Evolutionary conservation across 2,113 vertebrate species (phyloP).

Genomic region (Cettia cetti): DNA sequence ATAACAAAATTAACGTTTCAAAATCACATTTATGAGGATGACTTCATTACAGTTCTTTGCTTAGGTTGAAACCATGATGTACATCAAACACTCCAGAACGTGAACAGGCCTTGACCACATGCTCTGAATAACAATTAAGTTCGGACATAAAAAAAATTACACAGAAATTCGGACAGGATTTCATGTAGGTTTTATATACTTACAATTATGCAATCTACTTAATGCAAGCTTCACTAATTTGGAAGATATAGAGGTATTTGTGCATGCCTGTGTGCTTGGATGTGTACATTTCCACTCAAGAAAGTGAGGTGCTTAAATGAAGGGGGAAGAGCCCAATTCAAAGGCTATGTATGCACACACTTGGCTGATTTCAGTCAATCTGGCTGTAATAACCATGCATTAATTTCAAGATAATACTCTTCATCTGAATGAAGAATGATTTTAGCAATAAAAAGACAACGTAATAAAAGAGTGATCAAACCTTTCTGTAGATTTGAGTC

Average conservation of each 20-base stretch:
- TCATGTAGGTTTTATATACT: not conserved
- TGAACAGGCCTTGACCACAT: accelerated
- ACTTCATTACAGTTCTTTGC: not conserved
- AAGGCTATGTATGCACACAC: not conserved
- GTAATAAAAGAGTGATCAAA: not conserved
- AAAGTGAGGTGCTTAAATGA: not conserved
- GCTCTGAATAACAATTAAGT: not conserved
- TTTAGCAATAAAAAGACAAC: not conserved
- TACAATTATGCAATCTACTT: not conserved
- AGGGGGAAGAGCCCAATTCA: not conserved
- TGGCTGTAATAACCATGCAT: not conserved
- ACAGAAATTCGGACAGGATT: not conserved
- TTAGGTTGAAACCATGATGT: not conserved
- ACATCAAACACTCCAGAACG: not conserved
- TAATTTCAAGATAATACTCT: not conserved
- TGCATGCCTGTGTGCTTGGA: not conserved
- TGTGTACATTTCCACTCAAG: not conserved
- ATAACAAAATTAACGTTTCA: not conserved
- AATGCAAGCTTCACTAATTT: not conserved
- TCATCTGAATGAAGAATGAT: not conserved
- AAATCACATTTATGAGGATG: not conserved
- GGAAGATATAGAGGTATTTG: not conserved
- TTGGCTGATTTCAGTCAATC: not conserved
- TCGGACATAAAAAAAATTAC: not conserved
- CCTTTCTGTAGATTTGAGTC: not conserved